Evolutionary conservation across 1,140 invertebrate species (phyloP).

Genomic region (Platorchestia sp.): DNA sequence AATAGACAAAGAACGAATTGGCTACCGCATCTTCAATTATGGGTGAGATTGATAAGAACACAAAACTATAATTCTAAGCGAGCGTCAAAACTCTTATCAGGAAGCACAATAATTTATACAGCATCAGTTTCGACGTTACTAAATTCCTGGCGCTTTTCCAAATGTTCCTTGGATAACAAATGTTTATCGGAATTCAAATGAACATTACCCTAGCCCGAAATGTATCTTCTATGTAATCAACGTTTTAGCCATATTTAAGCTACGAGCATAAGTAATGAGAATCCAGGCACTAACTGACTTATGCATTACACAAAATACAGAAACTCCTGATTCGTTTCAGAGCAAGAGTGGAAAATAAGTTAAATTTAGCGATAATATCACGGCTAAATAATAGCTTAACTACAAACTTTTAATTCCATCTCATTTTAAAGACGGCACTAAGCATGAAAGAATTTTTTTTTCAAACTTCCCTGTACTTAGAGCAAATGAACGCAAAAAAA

Average conservation of each 20-base stretch:
- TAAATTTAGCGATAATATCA: no score
- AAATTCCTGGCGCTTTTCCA: background rate
- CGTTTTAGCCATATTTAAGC: background rate
- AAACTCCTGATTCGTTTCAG: background rate
- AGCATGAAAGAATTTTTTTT: background rate
- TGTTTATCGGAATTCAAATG: background rate
- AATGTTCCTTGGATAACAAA: background rate
- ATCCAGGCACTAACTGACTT: background rate
- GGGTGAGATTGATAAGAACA: background rate
- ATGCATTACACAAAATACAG: background rate
- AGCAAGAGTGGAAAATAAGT: background rate
- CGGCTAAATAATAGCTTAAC: background rate
- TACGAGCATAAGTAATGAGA: background rate
- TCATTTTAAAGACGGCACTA: background rate
- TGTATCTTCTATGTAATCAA: background rate
- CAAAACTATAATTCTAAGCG: background rate
- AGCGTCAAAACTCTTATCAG: background rate
- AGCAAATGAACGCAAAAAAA: background rate
- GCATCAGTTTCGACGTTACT: background rate
- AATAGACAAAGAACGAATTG: background rate
- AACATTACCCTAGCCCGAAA: background rate
- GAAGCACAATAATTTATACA: background rate
- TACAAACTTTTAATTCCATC: background rate
- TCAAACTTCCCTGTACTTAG: background rate
- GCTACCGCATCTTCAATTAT: background rate